Base-by-base conservation (phyloP, 2,797 vertebrate genomes). In the Uromys caudimaculatus region DNA sequence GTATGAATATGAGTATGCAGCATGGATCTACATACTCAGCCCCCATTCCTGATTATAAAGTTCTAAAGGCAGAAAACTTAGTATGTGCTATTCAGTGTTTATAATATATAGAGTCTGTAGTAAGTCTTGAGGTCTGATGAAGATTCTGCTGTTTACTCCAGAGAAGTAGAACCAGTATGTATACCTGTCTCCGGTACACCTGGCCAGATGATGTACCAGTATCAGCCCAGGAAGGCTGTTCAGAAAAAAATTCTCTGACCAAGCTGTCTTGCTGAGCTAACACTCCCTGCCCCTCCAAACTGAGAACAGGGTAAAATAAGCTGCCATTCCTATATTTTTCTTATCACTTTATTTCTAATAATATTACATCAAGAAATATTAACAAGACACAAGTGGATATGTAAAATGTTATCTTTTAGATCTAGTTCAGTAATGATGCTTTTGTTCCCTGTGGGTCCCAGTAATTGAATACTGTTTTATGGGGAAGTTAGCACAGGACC, bases 381-480 rank as follows among this genome's bases (percentile, higher is more conserved):
- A 84, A 76, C 0, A 56, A 95, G 76, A 76, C 23, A 75, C 14
- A 75, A 56, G 50, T 4, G 41, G 41, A 50, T 14, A 24, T 52
- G 17, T 58, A 56, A 89, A 82, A 67, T 17, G 38, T 10, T 54
- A 62, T 60, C 32, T 69, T 75, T 32, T 77, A 54, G 8, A 81
- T 81, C 27, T 67, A 54, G 27, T 54, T 78, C 16, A 35, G n/a
- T 17, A 29, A 56, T 41, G 71, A 90, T 47, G 24, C 2, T 38
- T 21, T 52, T 69, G 11, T 9, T 75, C 14, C 2, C 21, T 93
- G 76, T 50, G 6, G 16, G 38, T n/a, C 67, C 23, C 12, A 29
- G 82, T 76, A 79, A 91, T 79, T 86, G 38, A 13, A 69, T 14
- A 21, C 44, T 92, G 54, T 82, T 91, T 91, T 76, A 41, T 1